These are phyloP conservation scores for Zaprionus lachaisei DNA, from an alignment of 1,140 invertebrate species.

Conservation along the genomic window DNA sequence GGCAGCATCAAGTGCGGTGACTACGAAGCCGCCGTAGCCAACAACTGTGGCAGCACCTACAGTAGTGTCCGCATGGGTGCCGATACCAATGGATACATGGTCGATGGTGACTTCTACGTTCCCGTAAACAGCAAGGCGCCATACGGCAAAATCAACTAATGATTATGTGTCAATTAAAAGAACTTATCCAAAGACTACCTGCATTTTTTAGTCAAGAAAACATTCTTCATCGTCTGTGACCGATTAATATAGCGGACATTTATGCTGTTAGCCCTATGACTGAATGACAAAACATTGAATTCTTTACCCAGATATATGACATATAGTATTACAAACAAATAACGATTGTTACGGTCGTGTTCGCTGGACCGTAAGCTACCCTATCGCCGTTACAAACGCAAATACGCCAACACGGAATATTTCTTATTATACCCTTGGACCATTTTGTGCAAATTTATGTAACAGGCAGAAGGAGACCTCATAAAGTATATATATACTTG, in stretches of 20 bases:
- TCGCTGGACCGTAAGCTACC: neutral
- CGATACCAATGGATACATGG: constrained; percentile 77
- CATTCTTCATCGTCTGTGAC: neutral
- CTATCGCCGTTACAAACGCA: neutral
- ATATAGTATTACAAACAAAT: neutral
- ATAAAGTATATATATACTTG: too few species aligned
- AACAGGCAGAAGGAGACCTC: too few species aligned
- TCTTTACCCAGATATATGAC: neutral
- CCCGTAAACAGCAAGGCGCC: constrained; percentile 74
- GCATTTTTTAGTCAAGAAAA: constrained; percentile 3
- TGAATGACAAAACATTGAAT: constrained; percentile 29
- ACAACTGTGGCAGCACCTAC: constrained; percentile 61
- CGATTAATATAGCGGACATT: constrained; percentile 4
- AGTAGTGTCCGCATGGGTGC: constrained; percentile 83
- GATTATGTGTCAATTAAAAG: constrained; percentile 30
- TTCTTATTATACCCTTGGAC: too few species aligned
- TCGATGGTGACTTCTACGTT: constrained; percentile 71
- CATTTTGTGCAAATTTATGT: too few species aligned
- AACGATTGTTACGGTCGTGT: constrained; percentile 4
- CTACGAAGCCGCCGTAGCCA: constrained; percentile 54
- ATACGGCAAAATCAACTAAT: constrained; percentile 75
- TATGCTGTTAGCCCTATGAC: neutral
- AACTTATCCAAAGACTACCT: neutral
- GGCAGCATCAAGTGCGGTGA: constrained; percentile 62
- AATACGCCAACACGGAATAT: too few species aligned